Conservation (phyloP, 2,888 invertebrate species). For the Erpobdella octoculata region DNA sequence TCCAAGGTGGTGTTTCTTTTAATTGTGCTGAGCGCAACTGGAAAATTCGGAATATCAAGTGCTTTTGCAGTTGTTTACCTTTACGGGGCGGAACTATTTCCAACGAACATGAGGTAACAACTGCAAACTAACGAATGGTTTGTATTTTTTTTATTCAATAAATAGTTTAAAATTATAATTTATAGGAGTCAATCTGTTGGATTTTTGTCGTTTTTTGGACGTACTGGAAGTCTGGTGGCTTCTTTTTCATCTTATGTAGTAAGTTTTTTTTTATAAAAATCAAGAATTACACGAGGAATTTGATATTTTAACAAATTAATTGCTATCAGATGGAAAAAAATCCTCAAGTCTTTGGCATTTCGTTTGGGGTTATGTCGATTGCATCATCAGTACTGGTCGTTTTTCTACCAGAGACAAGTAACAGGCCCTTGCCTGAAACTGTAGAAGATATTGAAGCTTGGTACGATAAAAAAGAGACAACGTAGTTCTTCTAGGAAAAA, state of each 20-base stretch:
- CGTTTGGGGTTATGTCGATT: conserved; percentile 38
- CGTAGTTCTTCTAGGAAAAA: too few relatives aligned
- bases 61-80: conserved; percentile 47
- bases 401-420: conserved; percentile 39
- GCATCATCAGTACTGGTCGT: conserved; percentile 36
- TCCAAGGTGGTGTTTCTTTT: neutral
- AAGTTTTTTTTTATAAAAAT: conserved; percentile 35
- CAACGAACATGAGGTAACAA: conserved; percentile 46
- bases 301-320: neutral
- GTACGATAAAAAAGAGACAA: conserved; percentile 10
- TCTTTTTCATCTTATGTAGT: conserved; percentile 47
- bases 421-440: conserved; percentile 40
- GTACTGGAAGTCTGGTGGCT: conserved; percentile 46
- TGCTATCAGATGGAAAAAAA: neutral
- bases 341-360: conserved; percentile 36
- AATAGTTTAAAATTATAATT: neutral
- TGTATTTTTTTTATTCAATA: neutral
- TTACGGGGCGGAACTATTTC: conserved; percentile 48
- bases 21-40: conserved; percentile 34
- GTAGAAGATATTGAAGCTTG: conserved; percentile 40
- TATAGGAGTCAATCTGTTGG: conserved; percentile 47
- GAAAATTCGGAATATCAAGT: conserved; percentile 50
- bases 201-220: conserved; percentile 46
- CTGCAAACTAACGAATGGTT: neutral
- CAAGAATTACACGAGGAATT: neutral